Percentiles rank a stretch among this genome's conserved stretches.
Evolutionary conservation across 2,113 vertebrate species (phyloP).

Genomic region (Semnornis frantzii): DNA sequence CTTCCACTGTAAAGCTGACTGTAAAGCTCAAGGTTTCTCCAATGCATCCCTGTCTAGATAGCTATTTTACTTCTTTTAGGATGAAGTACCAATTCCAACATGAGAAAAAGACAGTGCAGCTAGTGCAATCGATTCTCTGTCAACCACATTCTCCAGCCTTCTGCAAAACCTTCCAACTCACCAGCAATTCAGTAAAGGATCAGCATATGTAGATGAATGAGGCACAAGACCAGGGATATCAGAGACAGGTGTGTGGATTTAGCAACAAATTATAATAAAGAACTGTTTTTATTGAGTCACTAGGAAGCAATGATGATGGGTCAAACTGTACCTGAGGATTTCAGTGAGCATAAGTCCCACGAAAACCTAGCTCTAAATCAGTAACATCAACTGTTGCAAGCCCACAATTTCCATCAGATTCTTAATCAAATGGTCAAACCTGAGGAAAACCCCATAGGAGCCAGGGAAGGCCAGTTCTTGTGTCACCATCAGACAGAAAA

Average conservation of each 20-base stretch:
- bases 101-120: not conserved
- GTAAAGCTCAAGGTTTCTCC: not conserved
- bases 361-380: not conserved
- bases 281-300: not conserved
- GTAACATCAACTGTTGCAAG: not conserved
- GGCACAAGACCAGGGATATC: not conserved
- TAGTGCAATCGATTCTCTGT: not conserved
- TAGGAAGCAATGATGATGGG: not conserved
- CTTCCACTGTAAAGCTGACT: not conserved
- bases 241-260: not conserved
- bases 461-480: not conserved
- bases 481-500: not conserved
- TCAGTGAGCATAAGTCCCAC: not conserved
- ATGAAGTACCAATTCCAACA: not conserved
- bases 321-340: not conserved
- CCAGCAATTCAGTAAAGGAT: not conserved
- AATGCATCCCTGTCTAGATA: not conserved
- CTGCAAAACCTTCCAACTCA: slow-evolving; percentile 23
- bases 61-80: not conserved
- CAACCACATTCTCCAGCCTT: not conserved
- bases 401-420: not conserved
- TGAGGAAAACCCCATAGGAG: not conserved
- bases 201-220: not conserved
- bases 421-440: not conserved
- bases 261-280: not conserved